A percentile compares a stretch with the other conserved stretches of the same genome.
These are phyloP conservation scores for Oryzaephilus surinamensis DNA, from an alignment of 1,140 invertebrate genomes.

Conservation along the genomic window DNA sequence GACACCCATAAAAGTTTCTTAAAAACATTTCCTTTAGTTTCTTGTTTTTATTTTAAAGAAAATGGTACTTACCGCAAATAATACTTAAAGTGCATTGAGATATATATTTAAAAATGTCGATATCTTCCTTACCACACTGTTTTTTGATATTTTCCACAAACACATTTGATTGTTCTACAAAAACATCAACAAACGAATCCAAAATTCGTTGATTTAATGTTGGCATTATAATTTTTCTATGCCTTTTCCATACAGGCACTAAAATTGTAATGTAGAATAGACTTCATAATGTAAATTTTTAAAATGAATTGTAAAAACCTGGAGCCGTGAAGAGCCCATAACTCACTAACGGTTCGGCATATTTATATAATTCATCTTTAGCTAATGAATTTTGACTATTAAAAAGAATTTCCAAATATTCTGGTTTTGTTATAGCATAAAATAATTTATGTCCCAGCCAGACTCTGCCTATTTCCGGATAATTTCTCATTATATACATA, in stretches of 20 bases:
- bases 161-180: constrained; percentile 11
- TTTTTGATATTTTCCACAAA: constrained; percentile 14
- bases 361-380: constrained; percentile 1
- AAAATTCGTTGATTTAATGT: constrained; percentile 18
- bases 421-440: constrained; percentile 1
- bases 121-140: constrained; percentile 1
- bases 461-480: not conserved
- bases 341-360: not conserved
- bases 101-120: constrained; percentile 9
- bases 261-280: not conserved
- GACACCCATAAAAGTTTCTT: constrained; percentile 15
- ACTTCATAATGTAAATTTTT: too few species aligned
- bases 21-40: constrained; percentile 3
- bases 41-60: not conserved
- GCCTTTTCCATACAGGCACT: constrained; percentile 17
- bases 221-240: constrained; percentile 20
- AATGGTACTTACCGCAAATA: constrained; percentile 10
- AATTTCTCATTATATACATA: too few species aligned
- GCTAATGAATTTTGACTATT: constrained; percentile 2
- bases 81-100: constrained; percentile 6
- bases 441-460: constrained; percentile 2
- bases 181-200: constrained; percentile 17
- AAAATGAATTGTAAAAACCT: not conserved
- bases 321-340: constrained; percentile 5
- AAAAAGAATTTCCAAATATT: constrained; percentile 4